Evolutionary conservation across 1,140 invertebrate species (phyloP), one percentile per base, ranked within the genome.

Genomic region (Tenebrio molitor): DNA sequence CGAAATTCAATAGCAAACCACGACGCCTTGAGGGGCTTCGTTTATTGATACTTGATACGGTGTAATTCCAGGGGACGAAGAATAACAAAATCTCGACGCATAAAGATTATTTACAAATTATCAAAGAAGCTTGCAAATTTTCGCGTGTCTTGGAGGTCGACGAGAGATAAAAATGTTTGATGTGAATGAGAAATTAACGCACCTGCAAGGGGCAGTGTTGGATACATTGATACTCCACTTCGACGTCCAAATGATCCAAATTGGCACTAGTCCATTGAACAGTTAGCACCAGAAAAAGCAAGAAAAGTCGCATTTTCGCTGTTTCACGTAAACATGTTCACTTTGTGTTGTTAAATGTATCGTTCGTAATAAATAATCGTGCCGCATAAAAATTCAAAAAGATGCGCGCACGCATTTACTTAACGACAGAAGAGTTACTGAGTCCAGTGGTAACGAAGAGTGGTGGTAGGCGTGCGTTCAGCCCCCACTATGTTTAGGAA

Each of bases 151-250:
- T n/a, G n/a, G n/a, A n/a, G n/a, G n/a, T n/a, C n/a, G n/a, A n/a
- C n/a, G n/a, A n/a, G n/a, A n/a, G n/a, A n/a, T n/a, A 12, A 39
- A 33, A 39, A 15, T 33, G 1, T 36, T n/a, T n/a, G 5, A 8
- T 1, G 7, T 39, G 36, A 29, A 29, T 8, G 25, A 29, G 8
- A 29, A 29, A 29, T 3, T 8, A 29, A 58, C 21, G 36, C 65
- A 73, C 72, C 58, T 73, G 72, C 2, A 73, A 17, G 7, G 72
- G 72, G 21, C 72, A 73, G 19, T 69, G 50, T 46, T 73, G 46
- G 6, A 41, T 34, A 14, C 72, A 73, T 25, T 73, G 46, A 23
- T 69, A 50, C 63, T 73, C 72, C n/a, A 73, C 66, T 63, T 73
- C 71, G 5, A 19, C 34, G 25, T 67, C 44, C 42, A 67, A 36